Evolutionary conservation across 2,888 invertebrate genomes (phyloP).

Genomic region (Melangyna quadrimaculata): DNA sequence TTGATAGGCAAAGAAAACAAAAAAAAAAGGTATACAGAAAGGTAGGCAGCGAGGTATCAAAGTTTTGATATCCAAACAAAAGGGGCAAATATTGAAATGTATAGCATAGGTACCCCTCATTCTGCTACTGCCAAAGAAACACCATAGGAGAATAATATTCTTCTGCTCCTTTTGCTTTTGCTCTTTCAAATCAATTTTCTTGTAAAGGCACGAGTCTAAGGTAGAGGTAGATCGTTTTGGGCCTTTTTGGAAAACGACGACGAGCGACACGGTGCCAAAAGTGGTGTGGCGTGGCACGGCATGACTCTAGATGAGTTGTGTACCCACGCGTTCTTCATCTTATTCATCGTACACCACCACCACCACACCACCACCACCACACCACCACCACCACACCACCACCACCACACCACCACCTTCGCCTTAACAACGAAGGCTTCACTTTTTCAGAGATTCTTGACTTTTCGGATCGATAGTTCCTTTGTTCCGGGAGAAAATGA

Average conservation of each 20-base stretch:
- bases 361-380: background rate
- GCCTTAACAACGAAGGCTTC: background rate
- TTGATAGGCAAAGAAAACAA: no score
- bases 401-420: background rate
- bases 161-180: conserved; percentile 55
- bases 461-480: conserved; percentile 70
- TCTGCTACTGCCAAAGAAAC: conserved; percentile 17
- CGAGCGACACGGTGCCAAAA: conserved; percentile 1
- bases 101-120: no score
- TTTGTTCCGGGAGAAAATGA: conserved; percentile 64
- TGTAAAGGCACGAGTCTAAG: no score
- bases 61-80: conserved; percentile 69
- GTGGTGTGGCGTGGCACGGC: conserved; percentile 14
- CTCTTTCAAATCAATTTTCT: conserved; percentile 68
- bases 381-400: background rate
- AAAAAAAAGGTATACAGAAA: conserved; percentile 6
- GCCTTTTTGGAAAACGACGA: conserved; percentile 42
- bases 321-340: conserved; percentile 11
- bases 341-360: background rate
- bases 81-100: conserved; percentile 68
- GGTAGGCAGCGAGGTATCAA: conserved; percentile 66
- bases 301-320: background rate
- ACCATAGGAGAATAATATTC: conserved; percentile 40
- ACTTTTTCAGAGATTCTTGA: conserved; percentile 67
- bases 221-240: conserved; percentile 52